These are phyloP conservation scores for Pangasius sanitwongsei DNA, from an alignment of 2,797 vertebrate genomes.

Conservation along the genomic window DNA sequence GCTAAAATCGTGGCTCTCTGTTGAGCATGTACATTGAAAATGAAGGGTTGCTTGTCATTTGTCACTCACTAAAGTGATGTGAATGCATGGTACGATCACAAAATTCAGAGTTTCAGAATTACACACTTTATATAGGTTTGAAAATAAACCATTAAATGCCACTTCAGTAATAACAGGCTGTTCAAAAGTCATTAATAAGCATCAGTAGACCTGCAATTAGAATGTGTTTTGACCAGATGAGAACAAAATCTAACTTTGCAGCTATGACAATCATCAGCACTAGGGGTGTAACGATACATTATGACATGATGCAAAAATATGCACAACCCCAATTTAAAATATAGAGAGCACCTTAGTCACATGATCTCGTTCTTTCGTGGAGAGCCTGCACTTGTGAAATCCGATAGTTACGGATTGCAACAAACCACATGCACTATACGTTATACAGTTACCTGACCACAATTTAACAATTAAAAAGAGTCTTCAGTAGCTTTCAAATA, in stretches of 20 bases:
- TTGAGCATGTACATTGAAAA: background rate
- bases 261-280: background rate
- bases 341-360: background rate
- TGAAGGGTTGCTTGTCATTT: background rate
- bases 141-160: background rate
- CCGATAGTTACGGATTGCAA: background rate
- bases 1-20: background rate
- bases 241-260: background rate
- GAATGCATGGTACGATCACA: background rate
- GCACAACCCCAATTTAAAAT: background rate
- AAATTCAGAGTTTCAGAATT: background rate
- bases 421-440: background rate
- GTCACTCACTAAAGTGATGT: background rate
- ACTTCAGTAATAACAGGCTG: background rate
- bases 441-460: background rate
- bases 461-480: too few relatives aligned
- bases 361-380: background rate
- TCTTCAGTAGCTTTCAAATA: background rate
- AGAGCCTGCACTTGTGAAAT: background rate
- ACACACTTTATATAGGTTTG: background rate
- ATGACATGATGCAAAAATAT: background rate
- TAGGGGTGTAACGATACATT: background rate
- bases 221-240: background rate
- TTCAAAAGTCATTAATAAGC: background rate
- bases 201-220: too few relatives aligned